Evolutionary conservation across 2,888 invertebrate genomes (phyloP).

Genomic region (Lasioglossum calceatum): DNA sequence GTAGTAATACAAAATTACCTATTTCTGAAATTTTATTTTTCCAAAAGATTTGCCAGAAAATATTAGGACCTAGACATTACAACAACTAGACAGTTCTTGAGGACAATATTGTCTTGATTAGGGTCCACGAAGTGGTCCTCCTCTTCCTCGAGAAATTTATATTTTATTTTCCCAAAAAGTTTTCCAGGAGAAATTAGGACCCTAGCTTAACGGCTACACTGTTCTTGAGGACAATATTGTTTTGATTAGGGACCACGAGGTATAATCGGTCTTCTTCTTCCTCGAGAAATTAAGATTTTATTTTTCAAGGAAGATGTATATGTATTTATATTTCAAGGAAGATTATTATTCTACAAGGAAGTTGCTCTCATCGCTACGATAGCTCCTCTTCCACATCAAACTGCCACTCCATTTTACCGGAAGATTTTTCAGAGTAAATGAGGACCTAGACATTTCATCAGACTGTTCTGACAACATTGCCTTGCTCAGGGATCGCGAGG

Average conservation of each 20-base stretch:
- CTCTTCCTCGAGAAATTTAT: too few relatives aligned
- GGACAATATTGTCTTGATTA: neutral
- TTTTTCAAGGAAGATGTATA: neutral
- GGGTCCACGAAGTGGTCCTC: constrained; percentile 20
- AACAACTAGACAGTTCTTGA: neutral
- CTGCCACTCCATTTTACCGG: neutral
- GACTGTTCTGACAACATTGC: neutral
- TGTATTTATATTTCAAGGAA: too few relatives aligned
- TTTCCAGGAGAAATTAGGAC: neutral
- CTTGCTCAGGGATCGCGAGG: constrained; percentile 8
- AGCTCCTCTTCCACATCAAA: neutral
- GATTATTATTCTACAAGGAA: too few relatives aligned
- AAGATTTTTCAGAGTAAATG: neutral
- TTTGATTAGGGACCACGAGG: neutral
- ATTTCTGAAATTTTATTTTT: neutral
- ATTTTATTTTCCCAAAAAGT: neutral
- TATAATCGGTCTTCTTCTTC: neutral
- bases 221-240: neutral
- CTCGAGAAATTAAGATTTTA: neutral
- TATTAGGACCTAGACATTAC: neutral
- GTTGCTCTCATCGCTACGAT: neutral
- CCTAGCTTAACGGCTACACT: neutral
- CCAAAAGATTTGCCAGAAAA: neutral
- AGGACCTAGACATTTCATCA: neutral
- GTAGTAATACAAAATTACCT: neutral